Evolutionary conservation across 2,888 invertebrate species (phyloP), one percentile per base, ranked within the genome.

Genomic region (Tinea trinotella): DNA sequence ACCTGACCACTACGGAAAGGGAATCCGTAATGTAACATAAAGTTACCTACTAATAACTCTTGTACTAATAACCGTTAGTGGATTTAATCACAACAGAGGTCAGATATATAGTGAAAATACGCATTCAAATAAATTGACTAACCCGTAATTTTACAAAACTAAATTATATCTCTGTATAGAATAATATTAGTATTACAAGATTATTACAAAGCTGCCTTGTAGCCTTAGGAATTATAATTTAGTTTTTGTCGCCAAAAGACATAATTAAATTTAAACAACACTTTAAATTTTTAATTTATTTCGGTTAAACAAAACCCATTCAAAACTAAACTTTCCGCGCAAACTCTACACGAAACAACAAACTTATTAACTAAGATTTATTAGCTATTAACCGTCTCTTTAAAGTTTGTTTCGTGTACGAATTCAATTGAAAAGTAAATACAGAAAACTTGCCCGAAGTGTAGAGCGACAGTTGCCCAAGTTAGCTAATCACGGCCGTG

Each of bases 391-490:
- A 5, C 22, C 22, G 22, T 22, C 3, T 22, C 22, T 30, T n/a
- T 10, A 30, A 30, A 40, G 40, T 15, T 40, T 40, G 40, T 40
- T 40, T 7, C 30, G 5, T n/a, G 12, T 13, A 58, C 62, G 65
- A 71, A 73, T 74, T 66, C 67, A 71, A 70, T 74, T 67, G 60
- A 58, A 60, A 63, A 62, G 65, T 68, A 70, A 75, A 73, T 67
- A 74, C 69, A 66, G 64, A 60, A 62, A 67, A 67, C 62, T 65
- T 63, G 61, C 61, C 58, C 61, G 62, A 52, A 30, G n/a, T n/a
- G n/a, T n/a, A n/a, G n/a, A n/a, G 64, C 63, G 62, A 65, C 61
- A 24, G 24, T 58, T 58, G 60, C 59, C 19, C 66, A 65, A 70
- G 65, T 72, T 69, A 64, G 61, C 68, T 70, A 73, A 74, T 72